Base-by-base conservation (phyloP, 30 jellyfish, hydroid and myxozoan genomes). In the Pelagia noctiluca region DNA sequence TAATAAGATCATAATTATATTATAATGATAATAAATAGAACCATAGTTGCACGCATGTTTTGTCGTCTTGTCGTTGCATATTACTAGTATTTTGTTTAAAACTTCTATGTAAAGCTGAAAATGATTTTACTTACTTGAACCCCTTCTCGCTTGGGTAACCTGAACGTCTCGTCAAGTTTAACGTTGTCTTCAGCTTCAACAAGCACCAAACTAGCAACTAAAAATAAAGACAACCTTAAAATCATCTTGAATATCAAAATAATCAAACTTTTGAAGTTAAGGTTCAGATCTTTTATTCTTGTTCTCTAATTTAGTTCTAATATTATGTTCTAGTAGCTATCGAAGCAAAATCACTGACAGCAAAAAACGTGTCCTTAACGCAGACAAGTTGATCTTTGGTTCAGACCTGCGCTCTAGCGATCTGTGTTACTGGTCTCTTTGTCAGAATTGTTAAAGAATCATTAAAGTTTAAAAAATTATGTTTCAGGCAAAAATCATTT, bases 71-170 rank as follows among this genome's bases (percentile, higher is more conserved):
- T n/a, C 57, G 12, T 42, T 5, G 57, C 57, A 16, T 42, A 8
- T 19, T 5, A 57, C 23, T 19, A 21, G 8, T 19, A 8, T 57
- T 19, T 57, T 8, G 23, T 4, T 21, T 57, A 19, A 19, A 19
- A 57, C 11, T 21, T 5, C 5, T 19, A 26, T 19, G 11, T 8
- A 5, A 5, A 12, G 11, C 8, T 4, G 29, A 26, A 19, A 8
- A 8, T 4, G 11, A 48, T 28, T 12, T 4, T 1, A 24, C 75
- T 23, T 26, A 82, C 91, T 74, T 70, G 85, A 67, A 82, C 91
- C 13, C 91, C 91, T 33, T 82, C 91, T 49, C 91, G 53, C 32
- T 57, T 82, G 8, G 91, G 91, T 57, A 82, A 18, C 11, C 85
- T 70, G 37, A 82, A 82, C 26, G 66, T 54, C 18, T 48, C 65